These are phyloP conservation scores for cattle (Bos taurus) DNA, from an alignment of 2,113 vertebrate genomes.

Conservation along the genomic window DNA sequence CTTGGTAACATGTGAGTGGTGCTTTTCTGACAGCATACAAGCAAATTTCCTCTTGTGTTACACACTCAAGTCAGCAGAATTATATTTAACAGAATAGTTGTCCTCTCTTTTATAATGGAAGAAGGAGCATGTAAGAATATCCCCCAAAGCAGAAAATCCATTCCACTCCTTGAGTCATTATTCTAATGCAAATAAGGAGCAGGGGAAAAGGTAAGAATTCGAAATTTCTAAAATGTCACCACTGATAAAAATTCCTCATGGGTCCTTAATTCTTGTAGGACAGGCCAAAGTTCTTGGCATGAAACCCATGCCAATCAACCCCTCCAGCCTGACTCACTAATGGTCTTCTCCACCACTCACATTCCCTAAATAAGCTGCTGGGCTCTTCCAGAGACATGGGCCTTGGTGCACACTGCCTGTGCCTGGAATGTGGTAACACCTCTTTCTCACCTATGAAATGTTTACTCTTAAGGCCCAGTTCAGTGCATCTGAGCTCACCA, in stretches of 20 bases:
- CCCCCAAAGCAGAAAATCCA: not conserved
- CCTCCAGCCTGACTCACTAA: not conserved
- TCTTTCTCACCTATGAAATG: not conserved
- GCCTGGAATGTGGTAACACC: not conserved
- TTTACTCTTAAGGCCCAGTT: not conserved
- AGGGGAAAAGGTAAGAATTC: not conserved
- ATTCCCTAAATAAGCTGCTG: not conserved
- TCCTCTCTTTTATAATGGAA: not conserved
- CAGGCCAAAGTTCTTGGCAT: not conserved
- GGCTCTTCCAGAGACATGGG: not conserved
- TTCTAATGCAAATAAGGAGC: not conserved
- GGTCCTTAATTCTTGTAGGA: not conserved
- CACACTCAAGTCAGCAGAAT: not conserved
- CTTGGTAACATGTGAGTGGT: not conserved
- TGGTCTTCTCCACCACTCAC: not conserved
- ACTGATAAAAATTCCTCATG: not conserved
- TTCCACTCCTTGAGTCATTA: not conserved
- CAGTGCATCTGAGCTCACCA: not conserved
- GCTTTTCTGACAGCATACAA: not conserved
- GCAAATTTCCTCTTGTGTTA: not conserved
- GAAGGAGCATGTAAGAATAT: not conserved
- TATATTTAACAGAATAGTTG: not conserved
- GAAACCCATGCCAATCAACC: not conserved
- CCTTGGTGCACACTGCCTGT: not conserved
- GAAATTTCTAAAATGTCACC: not conserved